Percentiles rank a stretch among this genome's conserved stretches.
Evolutionary conservation across 2,113 vertebrate species (phyloP).

Genomic region (Ptyas mucosa): DNA sequence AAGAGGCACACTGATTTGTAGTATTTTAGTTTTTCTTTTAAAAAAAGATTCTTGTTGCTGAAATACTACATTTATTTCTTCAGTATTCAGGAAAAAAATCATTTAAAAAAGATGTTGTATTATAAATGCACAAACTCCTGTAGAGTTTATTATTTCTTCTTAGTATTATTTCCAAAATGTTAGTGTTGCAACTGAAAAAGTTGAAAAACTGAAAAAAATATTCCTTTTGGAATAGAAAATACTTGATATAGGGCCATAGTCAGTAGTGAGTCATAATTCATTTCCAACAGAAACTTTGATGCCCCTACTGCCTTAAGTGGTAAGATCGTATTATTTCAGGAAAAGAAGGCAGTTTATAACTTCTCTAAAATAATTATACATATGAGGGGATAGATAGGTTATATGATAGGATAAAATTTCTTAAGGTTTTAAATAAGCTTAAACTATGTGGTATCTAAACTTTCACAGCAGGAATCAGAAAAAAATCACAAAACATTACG

Average conservation of each 20-base stretch:
- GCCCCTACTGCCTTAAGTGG: neutral
- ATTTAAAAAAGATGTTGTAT: neutral
- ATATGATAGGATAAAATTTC: neutral
- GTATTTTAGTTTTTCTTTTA: neutral
- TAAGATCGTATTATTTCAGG: neutral
- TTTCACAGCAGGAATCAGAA: neutral
- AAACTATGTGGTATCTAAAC: neutral
- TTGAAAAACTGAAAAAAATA: neutral
- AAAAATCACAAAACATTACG: rapidly evolving
- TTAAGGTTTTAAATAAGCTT: neutral
- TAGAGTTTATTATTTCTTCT: neutral
- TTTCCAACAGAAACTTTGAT: neutral
- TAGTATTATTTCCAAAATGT: neutral
- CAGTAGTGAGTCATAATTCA: neutral
- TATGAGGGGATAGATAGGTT: neutral
- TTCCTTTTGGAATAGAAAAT: neutral
- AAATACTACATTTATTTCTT: neutral
- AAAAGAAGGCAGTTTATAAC: neutral
- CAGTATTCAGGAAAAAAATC: neutral
- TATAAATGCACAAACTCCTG: neutral
- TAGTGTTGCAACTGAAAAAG: slow-evolving; percentile 8
- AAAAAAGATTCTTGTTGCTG: neutral
- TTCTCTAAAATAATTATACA: neutral
- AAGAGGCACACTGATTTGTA: neutral
- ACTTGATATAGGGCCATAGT: neutral